phyloP scores from a whole-genome alignment of 1,140 invertebrate genomes.

The Brachionus rotundiformis region DNA sequence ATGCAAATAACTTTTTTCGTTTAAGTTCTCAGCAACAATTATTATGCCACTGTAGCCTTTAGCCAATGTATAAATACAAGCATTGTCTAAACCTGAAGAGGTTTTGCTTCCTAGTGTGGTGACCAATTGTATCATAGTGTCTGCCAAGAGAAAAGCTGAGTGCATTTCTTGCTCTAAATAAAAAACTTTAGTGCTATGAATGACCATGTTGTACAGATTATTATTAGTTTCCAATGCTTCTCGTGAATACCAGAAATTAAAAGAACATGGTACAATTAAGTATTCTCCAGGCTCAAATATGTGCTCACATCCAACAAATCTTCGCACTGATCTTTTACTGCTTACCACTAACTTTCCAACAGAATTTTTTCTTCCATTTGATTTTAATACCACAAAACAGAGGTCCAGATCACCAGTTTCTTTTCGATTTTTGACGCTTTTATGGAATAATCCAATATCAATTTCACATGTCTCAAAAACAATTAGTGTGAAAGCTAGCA shows the following conservation, averaged over 20 bases:
- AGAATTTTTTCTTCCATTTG: slow-evolving; percentile 38
- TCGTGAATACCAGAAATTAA: slow-evolving; percentile 25
- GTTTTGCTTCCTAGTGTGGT: slow-evolving; percentile 34
- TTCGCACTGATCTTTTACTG: slow-evolving; percentile 26
- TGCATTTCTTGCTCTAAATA: slow-evolving; percentile 51
- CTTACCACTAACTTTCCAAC: slow-evolving; percentile 24
- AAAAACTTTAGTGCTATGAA: slow-evolving; percentile 50
- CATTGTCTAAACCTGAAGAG: slow-evolving; percentile 32
- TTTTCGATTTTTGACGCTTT: slow-evolving; percentile 35
- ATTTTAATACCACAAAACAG: slow-evolving; percentile 38
- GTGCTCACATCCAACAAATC: slow-evolving; percentile 31
- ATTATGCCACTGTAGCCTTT: slow-evolving; percentile 45
- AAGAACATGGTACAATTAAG: slow-evolving; percentile 44
- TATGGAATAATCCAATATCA: slow-evolving; percentile 51
- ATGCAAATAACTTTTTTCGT: slow-evolving; percentile 34
- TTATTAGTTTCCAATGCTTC: background rate
- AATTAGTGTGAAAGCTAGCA: slow-evolving; percentile 25
- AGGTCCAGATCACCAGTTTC: slow-evolving; percentile 41
- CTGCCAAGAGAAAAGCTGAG: slow-evolving; percentile 37
- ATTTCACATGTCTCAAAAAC: slow-evolving; percentile 52
- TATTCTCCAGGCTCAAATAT: slow-evolving; percentile 51
- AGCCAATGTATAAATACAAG: slow-evolving; percentile 48
- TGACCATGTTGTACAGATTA: slow-evolving; percentile 46
- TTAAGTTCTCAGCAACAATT: slow-evolving; percentile 40
- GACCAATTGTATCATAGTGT: slow-evolving; percentile 22